These are phyloP conservation scores for Menura novaehollandiae DNA, from an alignment of 2,113 vertebrate species.

Conservation along the genomic window DNA sequence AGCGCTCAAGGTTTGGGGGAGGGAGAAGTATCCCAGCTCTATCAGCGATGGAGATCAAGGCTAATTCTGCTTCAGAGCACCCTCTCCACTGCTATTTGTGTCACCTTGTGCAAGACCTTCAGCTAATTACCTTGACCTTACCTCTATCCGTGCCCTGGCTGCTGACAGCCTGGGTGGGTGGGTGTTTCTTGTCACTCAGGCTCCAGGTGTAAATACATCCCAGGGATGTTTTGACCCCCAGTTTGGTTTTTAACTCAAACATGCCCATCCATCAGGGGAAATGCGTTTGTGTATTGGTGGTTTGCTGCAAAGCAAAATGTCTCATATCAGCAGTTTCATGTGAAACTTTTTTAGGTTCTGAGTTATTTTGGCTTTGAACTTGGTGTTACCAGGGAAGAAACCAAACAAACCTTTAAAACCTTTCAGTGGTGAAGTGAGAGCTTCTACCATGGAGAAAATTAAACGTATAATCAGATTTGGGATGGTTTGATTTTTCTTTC, in stretches of 20 bases:
- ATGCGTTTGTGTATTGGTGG: not conserved
- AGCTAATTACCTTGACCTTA: not conserved
- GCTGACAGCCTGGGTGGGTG: fast-evolving
- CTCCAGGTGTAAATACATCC: not conserved
- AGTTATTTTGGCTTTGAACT: not conserved
- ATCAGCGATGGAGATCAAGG: fast-evolving
- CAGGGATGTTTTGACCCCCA: not conserved
- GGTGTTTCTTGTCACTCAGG: not conserved
- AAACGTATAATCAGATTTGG: not conserved
- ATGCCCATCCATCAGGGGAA: not conserved
- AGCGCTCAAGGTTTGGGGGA: not conserved
- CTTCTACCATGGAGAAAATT: not conserved
- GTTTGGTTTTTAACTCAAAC: not conserved
- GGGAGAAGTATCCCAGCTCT: not conserved
- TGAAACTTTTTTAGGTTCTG: not conserved
- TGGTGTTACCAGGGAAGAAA: not conserved
- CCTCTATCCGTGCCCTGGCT: not conserved
- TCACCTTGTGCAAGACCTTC: not conserved
- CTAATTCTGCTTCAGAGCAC: not conserved
- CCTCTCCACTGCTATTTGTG: not conserved
- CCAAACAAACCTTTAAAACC: not conserved
- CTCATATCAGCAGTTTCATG: not conserved
- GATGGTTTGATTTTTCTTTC: not conserved
- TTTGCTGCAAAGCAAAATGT: not conserved
- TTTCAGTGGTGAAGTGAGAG: not conserved